Percentiles rank a stretch among this genome's conserved stretches.
These are phyloP conservation scores for Montipora efflorescens DNA, from an alignment of 64 coral and sea anemone species.

Conservation along the genomic window DNA sequence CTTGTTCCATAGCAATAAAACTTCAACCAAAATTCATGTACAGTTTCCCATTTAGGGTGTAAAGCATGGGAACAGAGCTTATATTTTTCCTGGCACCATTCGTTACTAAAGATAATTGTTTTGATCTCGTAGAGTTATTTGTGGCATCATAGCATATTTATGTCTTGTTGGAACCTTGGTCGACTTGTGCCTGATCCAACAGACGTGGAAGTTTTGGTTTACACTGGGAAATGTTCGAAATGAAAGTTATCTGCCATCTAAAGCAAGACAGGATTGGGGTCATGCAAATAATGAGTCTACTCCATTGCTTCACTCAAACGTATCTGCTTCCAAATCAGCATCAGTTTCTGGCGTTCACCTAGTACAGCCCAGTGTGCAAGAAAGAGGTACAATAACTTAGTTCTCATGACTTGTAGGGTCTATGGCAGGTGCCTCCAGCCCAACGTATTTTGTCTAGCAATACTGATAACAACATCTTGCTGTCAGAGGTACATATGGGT, in stretches of 20 bases:
- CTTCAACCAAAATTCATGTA: too few relatives aligned
- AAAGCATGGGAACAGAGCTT: too few relatives aligned
- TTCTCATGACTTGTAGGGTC: too few relatives aligned
- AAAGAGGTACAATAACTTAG: too few relatives aligned
- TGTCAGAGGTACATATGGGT: too few relatives aligned
- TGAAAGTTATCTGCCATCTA: neutral
- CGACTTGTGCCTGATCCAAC: constrained; percentile 11
- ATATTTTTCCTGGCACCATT: too few relatives aligned
- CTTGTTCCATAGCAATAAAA: too few relatives aligned
- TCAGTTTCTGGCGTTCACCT: neutral
- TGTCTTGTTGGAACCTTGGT: constrained; percentile 23
- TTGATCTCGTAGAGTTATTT: neutral
- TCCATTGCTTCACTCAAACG: neutral
- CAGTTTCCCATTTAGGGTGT: too few relatives aligned
- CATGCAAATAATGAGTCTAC: neutral
- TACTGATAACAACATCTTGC: too few relatives aligned
- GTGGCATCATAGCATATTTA: neutral
- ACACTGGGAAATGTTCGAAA: neutral
- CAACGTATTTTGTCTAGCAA: too few relatives aligned
- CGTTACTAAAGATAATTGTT: neutral
- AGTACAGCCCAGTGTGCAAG: neutral
- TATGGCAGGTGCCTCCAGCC: too few relatives aligned
- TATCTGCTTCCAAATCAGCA: neutral
- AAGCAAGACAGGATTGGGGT: neutral
- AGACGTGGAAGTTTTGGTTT: constrained; percentile 32